phyloP scores from a whole-genome alignment of 2,888 invertebrate species.

The Byasa hedistus region DNA sequence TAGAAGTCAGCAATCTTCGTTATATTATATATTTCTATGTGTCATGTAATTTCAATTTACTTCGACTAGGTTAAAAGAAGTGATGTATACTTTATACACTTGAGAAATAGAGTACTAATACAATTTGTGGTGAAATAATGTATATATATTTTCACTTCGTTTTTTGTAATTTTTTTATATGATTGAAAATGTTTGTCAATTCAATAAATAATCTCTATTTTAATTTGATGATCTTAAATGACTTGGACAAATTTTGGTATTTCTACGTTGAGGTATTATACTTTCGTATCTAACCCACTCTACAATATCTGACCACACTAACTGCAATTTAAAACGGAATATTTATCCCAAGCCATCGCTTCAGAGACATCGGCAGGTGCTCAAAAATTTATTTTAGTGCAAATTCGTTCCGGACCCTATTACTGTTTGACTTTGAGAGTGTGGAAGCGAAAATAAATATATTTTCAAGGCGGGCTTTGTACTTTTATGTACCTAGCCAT shows the following conservation, averaged over 20 bases:
- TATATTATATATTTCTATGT: too few relatives aligned
- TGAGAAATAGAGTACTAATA: too few relatives aligned
- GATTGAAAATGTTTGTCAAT: neutral
- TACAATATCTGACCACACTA: constrained; percentile 10
- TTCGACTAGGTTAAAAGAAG: too few relatives aligned
- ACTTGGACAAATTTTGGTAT: neutral
- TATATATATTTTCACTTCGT: too few relatives aligned
- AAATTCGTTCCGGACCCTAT: constrained; percentile 4
- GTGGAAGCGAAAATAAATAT: constrained; percentile 13
- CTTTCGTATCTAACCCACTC: neutral
- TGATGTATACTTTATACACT: too few relatives aligned
- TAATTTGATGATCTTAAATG: neutral
- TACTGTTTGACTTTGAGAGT: constrained; percentile 10
- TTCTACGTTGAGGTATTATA: neutral
- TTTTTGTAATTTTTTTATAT: too few relatives aligned
- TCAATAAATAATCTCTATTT: neutral
- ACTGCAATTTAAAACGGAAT: constrained; percentile 20
- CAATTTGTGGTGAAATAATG: too few relatives aligned
- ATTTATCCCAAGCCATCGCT: constrained; percentile 7
- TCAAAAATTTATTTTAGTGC: constrained; percentile 16
- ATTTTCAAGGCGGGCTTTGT: neutral
- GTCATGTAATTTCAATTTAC: too few relatives aligned
- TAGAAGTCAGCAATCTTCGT: too few relatives aligned
- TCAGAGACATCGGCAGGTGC: constrained; percentile 13
- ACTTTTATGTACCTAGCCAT: neutral